Percentiles rank a stretch among this genome's conserved stretches.
Conservation (phyloP, 2,113 vertebrate genomes). For the Vidua chalybeata region DNA sequence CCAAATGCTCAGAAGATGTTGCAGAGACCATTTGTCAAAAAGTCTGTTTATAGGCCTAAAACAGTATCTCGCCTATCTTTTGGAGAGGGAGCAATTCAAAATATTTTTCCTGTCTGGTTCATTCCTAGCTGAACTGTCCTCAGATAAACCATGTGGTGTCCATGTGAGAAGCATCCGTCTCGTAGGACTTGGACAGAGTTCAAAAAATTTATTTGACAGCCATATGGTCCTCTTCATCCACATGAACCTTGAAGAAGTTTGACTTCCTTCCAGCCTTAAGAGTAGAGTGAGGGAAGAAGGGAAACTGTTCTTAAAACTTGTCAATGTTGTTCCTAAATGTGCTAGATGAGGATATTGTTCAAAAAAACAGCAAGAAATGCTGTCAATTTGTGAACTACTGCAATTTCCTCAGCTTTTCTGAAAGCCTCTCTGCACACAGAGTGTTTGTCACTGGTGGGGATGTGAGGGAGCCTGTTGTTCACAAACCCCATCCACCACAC, state of each 20-base stretch:
- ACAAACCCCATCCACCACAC: neutral
- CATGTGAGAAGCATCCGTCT: slow-evolving; percentile 14
- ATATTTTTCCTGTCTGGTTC: neutral
- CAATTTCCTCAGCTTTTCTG: neutral
- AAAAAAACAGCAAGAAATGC: neutral
- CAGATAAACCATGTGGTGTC: slow-evolving; percentile 29
- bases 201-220: slow-evolving; percentile 30
- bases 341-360: neutral
- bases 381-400: neutral
- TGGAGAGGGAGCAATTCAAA: neutral
- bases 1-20: neutral
- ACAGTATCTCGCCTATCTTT: neutral
- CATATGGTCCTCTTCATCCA: slow-evolving; percentile 44
- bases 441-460: neutral
- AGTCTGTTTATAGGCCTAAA: neutral
- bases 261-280: slow-evolving; percentile 32
- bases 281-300: neutral
- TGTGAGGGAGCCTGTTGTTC: neutral
- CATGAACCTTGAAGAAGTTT: slow-evolving; percentile 38
- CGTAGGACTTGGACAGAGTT: neutral
- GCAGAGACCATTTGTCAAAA: neutral
- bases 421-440: neutral
- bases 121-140: slow-evolving; percentile 22
- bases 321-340: neutral
- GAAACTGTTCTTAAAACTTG: neutral